phyloP scores from a whole-genome alignment of 2,113 vertebrate genomes.

The Psittacara wagleri region DNA sequence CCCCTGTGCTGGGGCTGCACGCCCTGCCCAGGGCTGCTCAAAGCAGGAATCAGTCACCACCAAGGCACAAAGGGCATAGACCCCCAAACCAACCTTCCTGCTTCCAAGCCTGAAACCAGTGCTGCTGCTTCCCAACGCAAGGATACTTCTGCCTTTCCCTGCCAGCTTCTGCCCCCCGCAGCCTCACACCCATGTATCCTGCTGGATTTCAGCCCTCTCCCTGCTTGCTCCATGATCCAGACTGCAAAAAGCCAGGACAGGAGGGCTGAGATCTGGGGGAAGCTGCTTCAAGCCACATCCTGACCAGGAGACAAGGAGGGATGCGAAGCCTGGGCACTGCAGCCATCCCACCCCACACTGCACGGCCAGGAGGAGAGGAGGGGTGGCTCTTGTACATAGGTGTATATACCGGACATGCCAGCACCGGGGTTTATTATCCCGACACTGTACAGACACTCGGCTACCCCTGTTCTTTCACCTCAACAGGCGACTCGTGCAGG shows the following conservation, averaged over 20 bases:
- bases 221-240: background rate
- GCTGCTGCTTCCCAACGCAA: background rate
- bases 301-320: rapidly evolving
- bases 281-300: rapidly evolving
- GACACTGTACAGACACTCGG: background rate
- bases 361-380: rapidly evolving
- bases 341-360: rapidly evolving
- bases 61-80: background rate
- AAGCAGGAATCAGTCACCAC: background rate
- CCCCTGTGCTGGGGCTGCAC: background rate
- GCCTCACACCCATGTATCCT: rapidly evolving
- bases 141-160: background rate
- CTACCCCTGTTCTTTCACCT: background rate
- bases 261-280: background rate
- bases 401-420: background rate
- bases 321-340: background rate
- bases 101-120: background rate
- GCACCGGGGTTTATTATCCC: rapidly evolving
- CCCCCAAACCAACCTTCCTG: background rate
- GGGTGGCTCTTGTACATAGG: background rate
- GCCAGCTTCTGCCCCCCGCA: background rate
- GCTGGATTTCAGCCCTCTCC: background rate
- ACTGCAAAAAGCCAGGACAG: background rate
- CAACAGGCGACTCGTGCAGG: background rate
- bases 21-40: background rate